Evolutionary conservation across 2,113 vertebrate genomes (phyloP), one percentile per base, ranked within the genome.

Genomic region (Halcyon malimbica): DNA sequence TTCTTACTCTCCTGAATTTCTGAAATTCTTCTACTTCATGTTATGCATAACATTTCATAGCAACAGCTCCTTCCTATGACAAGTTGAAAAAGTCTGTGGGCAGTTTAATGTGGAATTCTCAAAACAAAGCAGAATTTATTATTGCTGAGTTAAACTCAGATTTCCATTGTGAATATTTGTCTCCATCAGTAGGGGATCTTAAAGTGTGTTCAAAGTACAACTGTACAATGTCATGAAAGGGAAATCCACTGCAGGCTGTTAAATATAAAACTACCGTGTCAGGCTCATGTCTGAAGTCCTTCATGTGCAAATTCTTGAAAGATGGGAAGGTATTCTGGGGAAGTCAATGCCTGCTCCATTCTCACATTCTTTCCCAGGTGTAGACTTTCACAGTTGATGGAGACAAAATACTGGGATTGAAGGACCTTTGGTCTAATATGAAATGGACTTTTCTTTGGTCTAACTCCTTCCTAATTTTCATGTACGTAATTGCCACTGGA

Each of bases 401-500:
- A 93, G 41, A 67, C 62, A 50, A 89, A 87, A 57, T 41, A 53
- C 3, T 5, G 26, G 42, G 18, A 35, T 81, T 42, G 35, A 84
- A 25, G 28, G 7, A 46, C 35, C 14, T 92, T 46, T 90, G 44
- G 17, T 64, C 18, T 68, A 69, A 80, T 13, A 62, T 26, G 35
- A 76, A 91, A 9, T 29, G 25, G 25, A 16, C 9, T 56, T 3
- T 35, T 67, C 37, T 91, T 87, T 74, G 16, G 16, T 56, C 29
- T 56, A 51, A 82, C 20, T 12, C 26, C 50, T 82, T 83, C 7
- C 16, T 87, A 37, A 80, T 81, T 60, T 89, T 92, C 35, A 10
- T 31, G 20, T 10, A 8, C 48, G 15, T 57, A 73, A 25, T 41
- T 53, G 35, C 35, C 35, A 0, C 0, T 0, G 0, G 3, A 0